Evolutionary conservation across 2,797 vertebrate genomes (phyloP).

Genomic region (Enteromius viviparus): DNA sequence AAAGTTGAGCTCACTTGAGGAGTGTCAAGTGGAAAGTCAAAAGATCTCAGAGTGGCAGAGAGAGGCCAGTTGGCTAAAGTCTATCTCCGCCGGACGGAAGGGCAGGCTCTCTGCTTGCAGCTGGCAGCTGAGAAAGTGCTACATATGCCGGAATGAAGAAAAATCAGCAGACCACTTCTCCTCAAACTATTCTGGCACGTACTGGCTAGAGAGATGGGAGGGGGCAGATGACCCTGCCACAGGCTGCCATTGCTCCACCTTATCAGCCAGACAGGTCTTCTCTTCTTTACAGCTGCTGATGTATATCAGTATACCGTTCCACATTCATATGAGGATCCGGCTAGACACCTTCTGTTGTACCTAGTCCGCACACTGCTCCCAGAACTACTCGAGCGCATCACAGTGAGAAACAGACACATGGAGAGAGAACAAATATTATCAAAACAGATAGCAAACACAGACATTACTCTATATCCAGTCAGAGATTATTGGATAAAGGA

Average conservation of each 20-base stretch:
- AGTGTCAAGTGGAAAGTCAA: constrained; percentile 18
- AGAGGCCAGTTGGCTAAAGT: constrained; percentile 46
- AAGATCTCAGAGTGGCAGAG: constrained; percentile 17
- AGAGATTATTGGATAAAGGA: constrained; percentile 59
- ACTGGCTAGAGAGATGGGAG: constrained; percentile 34
- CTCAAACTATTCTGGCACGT: constrained; percentile 70
- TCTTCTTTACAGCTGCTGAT: constrained; percentile 49
- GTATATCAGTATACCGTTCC: constrained; percentile 52
- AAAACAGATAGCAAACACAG: constrained; percentile 53
- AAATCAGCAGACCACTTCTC: constrained; percentile 41
- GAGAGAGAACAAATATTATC: constrained; percentile 35
- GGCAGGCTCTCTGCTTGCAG: constrained; percentile 40
- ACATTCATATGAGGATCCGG: constrained; percentile 47
- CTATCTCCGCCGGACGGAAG: constrained; percentile 31
- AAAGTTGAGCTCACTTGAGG: constrained; percentile 17
- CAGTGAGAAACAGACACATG: constrained; percentile 38
- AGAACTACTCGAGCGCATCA: constrained; percentile 5
- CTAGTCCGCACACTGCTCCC: constrained; percentile 34
- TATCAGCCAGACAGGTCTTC: constrained; percentile 50
- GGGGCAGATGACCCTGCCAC: constrained; percentile 60
- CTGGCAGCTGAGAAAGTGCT: constrained; percentile 50
- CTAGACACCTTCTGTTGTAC: constrained; percentile 42
- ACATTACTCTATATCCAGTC: constrained; percentile 47
- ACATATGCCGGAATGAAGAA: constrained; percentile 16
- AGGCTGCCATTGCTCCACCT: constrained; percentile 51